phyloP scores from a whole-genome alignment of 2,113 vertebrate genomes.

The Phoxinus phoxinus region DNA sequence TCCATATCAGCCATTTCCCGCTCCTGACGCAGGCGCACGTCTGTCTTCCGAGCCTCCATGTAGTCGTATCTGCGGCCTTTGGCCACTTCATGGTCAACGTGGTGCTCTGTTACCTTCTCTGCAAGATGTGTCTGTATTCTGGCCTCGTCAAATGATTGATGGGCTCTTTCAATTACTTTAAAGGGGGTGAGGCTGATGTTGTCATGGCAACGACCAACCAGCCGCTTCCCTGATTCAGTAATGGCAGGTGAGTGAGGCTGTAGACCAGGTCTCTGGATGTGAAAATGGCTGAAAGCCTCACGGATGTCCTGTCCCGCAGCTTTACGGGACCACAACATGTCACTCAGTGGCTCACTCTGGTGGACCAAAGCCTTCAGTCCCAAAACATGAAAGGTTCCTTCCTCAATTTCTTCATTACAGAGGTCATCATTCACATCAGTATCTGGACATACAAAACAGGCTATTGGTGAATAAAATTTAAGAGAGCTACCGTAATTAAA shows the following conservation, averaged over 20 bases:
- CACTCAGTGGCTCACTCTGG: constrained; percentile 22
- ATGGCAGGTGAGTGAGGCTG: neutral
- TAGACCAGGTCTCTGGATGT: neutral
- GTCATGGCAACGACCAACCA: constrained; percentile 33
- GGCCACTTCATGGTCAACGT: constrained; percentile 18
- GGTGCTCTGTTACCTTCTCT: constrained; percentile 20
- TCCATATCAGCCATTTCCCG: constrained; percentile 54
- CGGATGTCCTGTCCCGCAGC: constrained; percentile 46
- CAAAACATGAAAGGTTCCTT: constrained; percentile 57
- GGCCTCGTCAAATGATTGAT: constrained; percentile 48
- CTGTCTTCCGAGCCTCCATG: constrained; percentile 36
- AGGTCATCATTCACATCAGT: neutral
- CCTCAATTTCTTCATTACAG: constrained; percentile 39
- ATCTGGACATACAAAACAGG: neutral
- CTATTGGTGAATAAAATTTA: neutral
- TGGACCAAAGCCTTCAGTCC: constrained; percentile 55
- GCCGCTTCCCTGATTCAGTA: constrained; percentile 38
- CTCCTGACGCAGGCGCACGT: constrained; percentile 21
- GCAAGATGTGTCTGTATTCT: constrained; percentile 37
- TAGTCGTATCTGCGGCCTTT: constrained; percentile 20
- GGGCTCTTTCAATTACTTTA: constrained; percentile 65
- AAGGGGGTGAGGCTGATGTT: constrained; percentile 58
- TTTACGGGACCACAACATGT: constrained; percentile 47
- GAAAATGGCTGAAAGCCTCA: constrained; percentile 44
- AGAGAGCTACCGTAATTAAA: neutral